Evolutionary conservation across 2,888 invertebrate species (phyloP).

Genomic region (Troides helena): DNA sequence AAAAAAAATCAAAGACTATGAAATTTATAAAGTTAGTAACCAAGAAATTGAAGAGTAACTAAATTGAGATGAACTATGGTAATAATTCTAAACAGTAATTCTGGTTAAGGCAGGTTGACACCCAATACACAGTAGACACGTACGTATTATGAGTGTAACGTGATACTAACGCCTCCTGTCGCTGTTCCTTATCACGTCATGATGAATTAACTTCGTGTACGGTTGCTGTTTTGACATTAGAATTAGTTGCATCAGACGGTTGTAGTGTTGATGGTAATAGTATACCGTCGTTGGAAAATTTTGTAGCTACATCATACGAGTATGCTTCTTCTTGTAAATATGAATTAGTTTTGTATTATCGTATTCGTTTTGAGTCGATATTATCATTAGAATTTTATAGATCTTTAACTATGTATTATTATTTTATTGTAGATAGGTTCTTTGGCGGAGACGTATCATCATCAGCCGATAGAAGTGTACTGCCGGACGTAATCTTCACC

Average conservation of each 20-base stretch:
- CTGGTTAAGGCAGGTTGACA: constrained; percentile 4
- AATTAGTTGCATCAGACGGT: constrained; percentile 23
- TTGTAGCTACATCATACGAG: not conserved
- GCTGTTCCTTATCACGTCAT: constrained; percentile 65
- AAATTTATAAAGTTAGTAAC: no score
- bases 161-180: constrained; percentile 58
- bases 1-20: no score
- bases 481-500: no score
- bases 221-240: constrained; percentile 35
- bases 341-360: not conserved
- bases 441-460: no score
- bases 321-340: not conserved
- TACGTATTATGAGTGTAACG: constrained; percentile 46
- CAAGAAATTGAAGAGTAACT: no score
- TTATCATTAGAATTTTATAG: no score
- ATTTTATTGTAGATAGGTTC: no score
- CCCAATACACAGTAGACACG: constrained; percentile 22
- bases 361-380: not conserved
- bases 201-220: constrained; percentile 63
- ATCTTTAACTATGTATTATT: no score
- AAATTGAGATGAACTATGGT: not conserved
- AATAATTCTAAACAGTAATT: constrained; percentile 8
- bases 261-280: not conserved
- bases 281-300: not conserved
- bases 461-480: no score